These are phyloP conservation scores for Xiphophorus maculatus DNA, from an alignment of 2,113 vertebrate species.

Conservation along the genomic window DNA sequence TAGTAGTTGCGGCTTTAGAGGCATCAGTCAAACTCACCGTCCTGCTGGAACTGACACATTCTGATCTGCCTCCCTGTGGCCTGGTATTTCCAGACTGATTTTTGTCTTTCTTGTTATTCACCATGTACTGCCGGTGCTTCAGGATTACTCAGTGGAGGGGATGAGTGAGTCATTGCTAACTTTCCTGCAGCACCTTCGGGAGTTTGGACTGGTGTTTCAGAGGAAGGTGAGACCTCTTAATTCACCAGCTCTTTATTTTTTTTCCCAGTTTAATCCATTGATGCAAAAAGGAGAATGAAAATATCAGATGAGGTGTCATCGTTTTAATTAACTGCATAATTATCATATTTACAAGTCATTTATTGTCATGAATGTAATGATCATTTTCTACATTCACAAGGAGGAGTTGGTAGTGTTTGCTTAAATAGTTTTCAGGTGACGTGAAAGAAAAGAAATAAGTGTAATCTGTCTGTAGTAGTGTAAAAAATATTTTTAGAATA, in stretches of 20 bases:
- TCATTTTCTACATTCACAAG: background rate
- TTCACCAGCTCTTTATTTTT: no score
- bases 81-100: no score
- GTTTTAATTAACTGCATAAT: no score
- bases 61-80: background rate
- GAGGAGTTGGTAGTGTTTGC: background rate
- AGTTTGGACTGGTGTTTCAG: constrained; percentile 94
- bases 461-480: background rate
- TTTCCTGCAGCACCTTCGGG: constrained; percentile 91
- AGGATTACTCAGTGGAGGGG: constrained; percentile 95
- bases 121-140: constrained; percentile 8
- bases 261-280: background rate
- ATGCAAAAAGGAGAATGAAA: background rate
- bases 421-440: background rate
- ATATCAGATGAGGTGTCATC: no score
- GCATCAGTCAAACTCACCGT: no score
- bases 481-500: background rate
- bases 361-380: background rate
- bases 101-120: background rate
- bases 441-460: background rate
- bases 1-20: no score
- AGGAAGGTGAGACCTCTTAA: constrained; percentile 82
- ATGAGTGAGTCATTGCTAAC: constrained; percentile 94
- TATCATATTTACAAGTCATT: no score
- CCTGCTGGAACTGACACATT: background rate